Percentiles rank a stretch among this genome's conserved stretches.
Conservation (phyloP, 1,140 invertebrate genomes). For the Dinoponera quadriceps region DNA sequence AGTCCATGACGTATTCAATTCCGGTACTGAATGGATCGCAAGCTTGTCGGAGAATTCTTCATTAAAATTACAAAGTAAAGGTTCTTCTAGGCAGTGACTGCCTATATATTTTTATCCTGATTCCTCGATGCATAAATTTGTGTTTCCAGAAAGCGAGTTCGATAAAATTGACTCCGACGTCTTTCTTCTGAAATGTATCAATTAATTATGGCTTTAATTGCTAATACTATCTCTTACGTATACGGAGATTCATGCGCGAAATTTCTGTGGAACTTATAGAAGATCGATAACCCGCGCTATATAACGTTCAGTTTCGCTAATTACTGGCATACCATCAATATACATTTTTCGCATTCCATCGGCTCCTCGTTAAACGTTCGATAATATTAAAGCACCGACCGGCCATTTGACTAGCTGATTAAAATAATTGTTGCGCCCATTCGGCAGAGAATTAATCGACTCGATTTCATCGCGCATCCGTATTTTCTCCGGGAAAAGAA, state of each 20-base stretch:
- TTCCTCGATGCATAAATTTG: too few species aligned
- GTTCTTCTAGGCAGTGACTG: not conserved
- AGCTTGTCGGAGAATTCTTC: too few species aligned
- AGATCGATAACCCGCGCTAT: constrained; percentile 10
- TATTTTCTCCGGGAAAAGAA: not conserved
- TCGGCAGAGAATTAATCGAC: not conserved
- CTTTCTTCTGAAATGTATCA: not conserved
- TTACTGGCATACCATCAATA: not conserved
- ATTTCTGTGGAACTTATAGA: not conserved
- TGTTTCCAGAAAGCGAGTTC: too few species aligned
- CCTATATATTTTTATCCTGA: not conserved
- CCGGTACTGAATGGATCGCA: too few species aligned
- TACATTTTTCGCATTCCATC: constrained; percentile 3
- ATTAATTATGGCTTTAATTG: constrained; percentile 8
- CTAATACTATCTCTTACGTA: not conserved
- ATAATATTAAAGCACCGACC: not conserved
- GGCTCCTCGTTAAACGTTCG: not conserved
- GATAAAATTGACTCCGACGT: too few species aligned
- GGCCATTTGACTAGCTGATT: too few species aligned
- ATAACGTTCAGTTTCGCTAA: not conserved
- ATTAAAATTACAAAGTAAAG: too few species aligned
- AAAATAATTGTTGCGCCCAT: not conserved
- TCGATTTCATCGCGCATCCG: not conserved
- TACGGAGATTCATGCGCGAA: not conserved
- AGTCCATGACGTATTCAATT: too few species aligned